Percentiles rank a stretch among this genome's conserved stretches.
Evolutionary conservation across 2,888 invertebrate genomes (phyloP).

Genomic region (Ametastegia equiseti): DNA sequence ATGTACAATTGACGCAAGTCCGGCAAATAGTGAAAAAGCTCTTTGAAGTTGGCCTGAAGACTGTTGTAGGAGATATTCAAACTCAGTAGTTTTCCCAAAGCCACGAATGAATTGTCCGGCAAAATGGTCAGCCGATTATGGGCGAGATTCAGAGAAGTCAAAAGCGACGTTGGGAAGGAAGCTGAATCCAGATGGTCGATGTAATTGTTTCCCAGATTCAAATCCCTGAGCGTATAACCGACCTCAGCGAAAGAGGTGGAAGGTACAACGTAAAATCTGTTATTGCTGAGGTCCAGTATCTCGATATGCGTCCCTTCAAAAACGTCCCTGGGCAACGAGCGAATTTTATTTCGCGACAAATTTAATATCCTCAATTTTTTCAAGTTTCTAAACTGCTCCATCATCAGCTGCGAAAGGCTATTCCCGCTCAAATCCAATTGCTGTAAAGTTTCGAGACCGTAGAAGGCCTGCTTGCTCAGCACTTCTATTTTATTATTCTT

Average conservation of each 20-base stretch:
- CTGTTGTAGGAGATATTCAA: constrained; percentile 90
- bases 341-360: constrained; percentile 85
- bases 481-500: constrained; percentile 86
- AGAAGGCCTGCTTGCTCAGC: constrained; percentile 87
- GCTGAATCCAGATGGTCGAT: constrained; percentile 93
- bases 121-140: constrained; percentile 90
- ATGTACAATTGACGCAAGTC: constrained; percentile 88
- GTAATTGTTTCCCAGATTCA: constrained; percentile 88
- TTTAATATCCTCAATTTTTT: constrained; percentile 86
- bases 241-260: constrained; percentile 87
- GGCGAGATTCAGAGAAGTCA: constrained; percentile 87
- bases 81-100: constrained; percentile 86
- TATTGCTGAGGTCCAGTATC: constrained; percentile 87
- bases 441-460: constrained; percentile 86
- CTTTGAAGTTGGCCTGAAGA: constrained; percentile 90
- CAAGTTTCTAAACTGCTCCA: constrained; percentile 88
- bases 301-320: constrained; percentile 89
- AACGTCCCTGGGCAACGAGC: constrained; percentile 86
- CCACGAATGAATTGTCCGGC: constrained; percentile 93
- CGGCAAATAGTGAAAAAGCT: constrained; percentile 91
- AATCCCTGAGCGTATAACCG: constrained; percentile 86
- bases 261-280: constrained; percentile 89
- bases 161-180: constrained; percentile 89
- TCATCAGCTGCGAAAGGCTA: constrained; percentile 85
- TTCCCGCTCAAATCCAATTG: constrained; percentile 89